A percentile compares a stretch with the other conserved stretches of the same genome.
phyloP scores from a whole-genome alignment of 2,888 invertebrate genomes.

The Drosophila recens region DNA sequence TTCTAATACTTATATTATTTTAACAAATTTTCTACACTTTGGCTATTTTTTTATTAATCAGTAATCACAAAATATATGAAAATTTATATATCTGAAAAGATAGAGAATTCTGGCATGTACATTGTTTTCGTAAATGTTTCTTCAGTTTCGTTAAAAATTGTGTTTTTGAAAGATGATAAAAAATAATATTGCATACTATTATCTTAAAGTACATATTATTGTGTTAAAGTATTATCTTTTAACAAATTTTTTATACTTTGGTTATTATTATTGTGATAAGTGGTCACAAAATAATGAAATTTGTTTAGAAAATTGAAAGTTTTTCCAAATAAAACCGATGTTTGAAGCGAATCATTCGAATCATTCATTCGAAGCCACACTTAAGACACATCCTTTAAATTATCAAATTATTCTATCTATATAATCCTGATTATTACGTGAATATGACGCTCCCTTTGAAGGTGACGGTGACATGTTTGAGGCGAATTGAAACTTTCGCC shows the following conservation, averaged over 20 bases:
- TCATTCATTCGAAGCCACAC: background rate
- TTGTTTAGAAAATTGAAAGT: background rate
- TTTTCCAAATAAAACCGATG: background rate
- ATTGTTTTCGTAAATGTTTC: background rate
- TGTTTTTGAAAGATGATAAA: no score
- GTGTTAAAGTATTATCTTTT: no score
- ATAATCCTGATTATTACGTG: background rate
- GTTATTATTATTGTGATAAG: no score
- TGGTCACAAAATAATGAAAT: background rate
- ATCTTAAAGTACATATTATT: no score
- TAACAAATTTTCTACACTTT: no score
- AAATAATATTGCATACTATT: no score
- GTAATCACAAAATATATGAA: no score
- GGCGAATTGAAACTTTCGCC: constrained; percentile 19
- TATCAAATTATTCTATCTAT: background rate
- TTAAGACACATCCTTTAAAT: background rate
- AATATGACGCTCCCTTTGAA: background rate
- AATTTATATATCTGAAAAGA: no score
- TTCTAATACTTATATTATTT: no score
- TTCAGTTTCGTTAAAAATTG: no score
- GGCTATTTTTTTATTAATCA: no score
- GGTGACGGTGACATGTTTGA: background rate
- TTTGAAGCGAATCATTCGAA: background rate
- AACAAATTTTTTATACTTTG: no score
- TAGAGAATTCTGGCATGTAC: background rate